Evolutionary conservation across 2,113 vertebrate genomes (phyloP).

Genomic region (Paramormyrops kingsleyae): DNA sequence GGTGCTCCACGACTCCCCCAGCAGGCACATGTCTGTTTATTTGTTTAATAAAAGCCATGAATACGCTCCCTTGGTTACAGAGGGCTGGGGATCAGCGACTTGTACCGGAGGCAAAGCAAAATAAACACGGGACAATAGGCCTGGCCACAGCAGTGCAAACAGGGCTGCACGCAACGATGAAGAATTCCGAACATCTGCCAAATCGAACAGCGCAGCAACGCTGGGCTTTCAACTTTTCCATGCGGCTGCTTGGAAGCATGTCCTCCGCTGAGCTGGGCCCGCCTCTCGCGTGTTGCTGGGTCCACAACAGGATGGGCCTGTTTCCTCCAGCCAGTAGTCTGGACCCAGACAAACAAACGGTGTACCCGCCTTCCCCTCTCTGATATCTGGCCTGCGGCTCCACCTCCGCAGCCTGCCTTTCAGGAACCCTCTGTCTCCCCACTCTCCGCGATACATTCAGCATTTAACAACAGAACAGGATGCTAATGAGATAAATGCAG

Average conservation of each 20-base stretch:
- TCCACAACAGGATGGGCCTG: conserved; percentile 24
- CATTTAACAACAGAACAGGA: not conserved
- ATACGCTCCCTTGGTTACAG: conserved; percentile 9
- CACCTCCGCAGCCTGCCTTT: not conserved
- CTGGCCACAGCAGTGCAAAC: not conserved
- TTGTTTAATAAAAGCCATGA: not conserved
- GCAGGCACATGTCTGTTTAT: not conserved
- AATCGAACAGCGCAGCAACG: not conserved
- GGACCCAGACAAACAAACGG: conserved; percentile 16
- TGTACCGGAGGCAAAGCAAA: not conserved
- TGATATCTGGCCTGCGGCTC: not conserved
- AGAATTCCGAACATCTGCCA: conserved; percentile 1
- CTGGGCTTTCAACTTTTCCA: conserved; percentile 8
- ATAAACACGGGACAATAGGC: conserved; percentile 6
- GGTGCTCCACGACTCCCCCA: not conserved
- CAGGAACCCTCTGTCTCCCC: not conserved
- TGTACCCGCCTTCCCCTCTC: not conserved
- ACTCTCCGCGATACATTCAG: too few species aligned
- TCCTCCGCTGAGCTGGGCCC: not conserved
- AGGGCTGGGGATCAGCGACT: not conserved
- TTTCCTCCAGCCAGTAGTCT: conserved; percentile 15
- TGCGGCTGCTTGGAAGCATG: not conserved
- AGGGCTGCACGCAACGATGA: conserved; percentile 11
- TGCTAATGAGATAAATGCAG: not conserved
- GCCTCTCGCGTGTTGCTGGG: conserved; percentile 12